These are phyloP conservation scores for Pseudochromis fuscus DNA, from an alignment of 2,797 vertebrate genomes.

Conservation along the genomic window DNA sequence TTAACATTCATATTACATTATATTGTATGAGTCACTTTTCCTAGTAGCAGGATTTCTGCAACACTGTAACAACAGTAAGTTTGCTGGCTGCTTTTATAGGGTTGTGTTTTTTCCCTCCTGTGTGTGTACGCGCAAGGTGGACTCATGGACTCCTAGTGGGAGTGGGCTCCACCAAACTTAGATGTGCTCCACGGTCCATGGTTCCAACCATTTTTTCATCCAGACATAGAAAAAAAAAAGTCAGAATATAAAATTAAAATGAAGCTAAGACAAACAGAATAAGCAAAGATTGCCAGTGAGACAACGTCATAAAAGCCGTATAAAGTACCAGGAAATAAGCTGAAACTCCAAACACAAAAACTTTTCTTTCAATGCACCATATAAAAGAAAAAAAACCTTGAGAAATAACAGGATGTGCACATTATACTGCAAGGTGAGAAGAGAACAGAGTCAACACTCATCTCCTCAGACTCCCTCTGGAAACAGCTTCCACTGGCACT, in stretches of 20 bases:
- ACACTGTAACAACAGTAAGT: too few species aligned
- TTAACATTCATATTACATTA: too few species aligned
- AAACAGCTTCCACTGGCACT: slow-evolving; percentile 8
- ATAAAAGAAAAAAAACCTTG: slow-evolving; percentile 39
- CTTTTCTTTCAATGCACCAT: slow-evolving; percentile 19
- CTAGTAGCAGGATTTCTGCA: too few species aligned
- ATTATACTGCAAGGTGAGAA: slow-evolving; percentile 8
- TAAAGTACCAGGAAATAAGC: slow-evolving; percentile 12
- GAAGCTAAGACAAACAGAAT: not conserved
- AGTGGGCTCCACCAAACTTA: too few species aligned
- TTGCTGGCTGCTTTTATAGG: too few species aligned
- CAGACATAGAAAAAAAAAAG: too few species aligned
- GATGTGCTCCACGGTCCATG: too few species aligned
- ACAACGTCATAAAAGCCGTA: not conserved
- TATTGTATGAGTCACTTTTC: too few species aligned
- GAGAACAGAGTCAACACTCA: slow-evolving; percentile 1
- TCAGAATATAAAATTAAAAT: not conserved
- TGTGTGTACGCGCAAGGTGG: too few species aligned
- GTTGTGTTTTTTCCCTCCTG: too few species aligned
- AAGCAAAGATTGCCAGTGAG: not conserved
- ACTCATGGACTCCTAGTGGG: too few species aligned
- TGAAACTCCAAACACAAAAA: not conserved
- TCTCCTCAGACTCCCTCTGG: slow-evolving; percentile 13
- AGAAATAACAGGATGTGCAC: slow-evolving; percentile 35
- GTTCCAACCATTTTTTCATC: too few species aligned